Percentiles rank a stretch among this genome's conserved stretches.
phyloP scores from a whole-genome alignment of 2,113 vertebrate genomes.

The Psephotus haematonotus region DNA sequence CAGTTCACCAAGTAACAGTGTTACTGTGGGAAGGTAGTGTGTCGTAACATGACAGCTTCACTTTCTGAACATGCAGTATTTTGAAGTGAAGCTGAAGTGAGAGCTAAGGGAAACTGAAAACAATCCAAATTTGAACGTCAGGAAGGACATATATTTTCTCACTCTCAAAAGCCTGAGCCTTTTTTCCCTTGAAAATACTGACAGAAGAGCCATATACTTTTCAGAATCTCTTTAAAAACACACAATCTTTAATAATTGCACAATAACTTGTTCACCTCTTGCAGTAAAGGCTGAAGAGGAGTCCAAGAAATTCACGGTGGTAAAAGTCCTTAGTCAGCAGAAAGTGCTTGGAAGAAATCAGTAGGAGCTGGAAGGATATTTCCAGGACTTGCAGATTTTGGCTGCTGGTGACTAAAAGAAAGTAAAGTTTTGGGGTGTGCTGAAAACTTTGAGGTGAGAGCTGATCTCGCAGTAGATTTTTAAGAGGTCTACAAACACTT shows the following conservation, averaged over 20 bases:
- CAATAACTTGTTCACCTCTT: not conserved
- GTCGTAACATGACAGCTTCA: not conserved
- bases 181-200: not conserved
- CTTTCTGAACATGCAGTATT: not conserved
- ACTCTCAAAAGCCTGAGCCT: not conserved
- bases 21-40: not conserved
- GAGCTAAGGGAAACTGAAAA: not conserved
- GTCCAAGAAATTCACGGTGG: not conserved
- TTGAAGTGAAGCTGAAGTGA: not conserved
- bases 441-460: not conserved
- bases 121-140: not conserved
- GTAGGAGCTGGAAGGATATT: not conserved
- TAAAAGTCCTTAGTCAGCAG: not conserved
- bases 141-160: not conserved
- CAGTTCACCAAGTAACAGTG: not conserved
- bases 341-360: not conserved
- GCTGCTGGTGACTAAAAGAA: not conserved
- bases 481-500: not conserved
- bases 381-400: constrained; percentile 14
- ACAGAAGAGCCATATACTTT: not conserved
- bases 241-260: not conserved
- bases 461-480: not conserved
- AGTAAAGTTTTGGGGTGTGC: not conserved
- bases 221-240: not conserved
- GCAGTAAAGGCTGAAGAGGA: not conserved